Evolutionary conservation across 2,797 vertebrate genomes (phyloP).

Genomic region (Liasis olivaceus): DNA sequence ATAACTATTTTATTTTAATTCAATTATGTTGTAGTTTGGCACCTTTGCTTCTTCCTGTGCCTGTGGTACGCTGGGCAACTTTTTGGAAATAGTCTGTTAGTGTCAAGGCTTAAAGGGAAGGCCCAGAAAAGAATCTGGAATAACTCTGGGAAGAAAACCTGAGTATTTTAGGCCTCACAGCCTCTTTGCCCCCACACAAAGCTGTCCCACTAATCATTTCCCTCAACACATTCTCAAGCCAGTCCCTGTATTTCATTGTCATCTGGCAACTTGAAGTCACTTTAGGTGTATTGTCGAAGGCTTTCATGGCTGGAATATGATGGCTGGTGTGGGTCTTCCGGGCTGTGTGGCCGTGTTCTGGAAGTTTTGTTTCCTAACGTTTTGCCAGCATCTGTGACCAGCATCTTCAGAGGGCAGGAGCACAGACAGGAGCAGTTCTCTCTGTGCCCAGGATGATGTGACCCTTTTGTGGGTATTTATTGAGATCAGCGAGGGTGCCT

Average conservation of each 20-base stretch:
- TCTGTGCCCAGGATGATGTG: too few relatives aligned
- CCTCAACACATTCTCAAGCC: not conserved
- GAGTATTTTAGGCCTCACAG: not conserved
- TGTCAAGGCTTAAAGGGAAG: not conserved
- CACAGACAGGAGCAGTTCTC: too few relatives aligned
- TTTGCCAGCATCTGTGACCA: too few relatives aligned
- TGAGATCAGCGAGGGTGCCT: too few relatives aligned
- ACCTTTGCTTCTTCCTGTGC: not conserved
- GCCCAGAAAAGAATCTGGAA: not conserved
- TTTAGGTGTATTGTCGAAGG: not conserved
- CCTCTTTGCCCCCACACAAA: not conserved
- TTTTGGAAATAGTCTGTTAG: not conserved
- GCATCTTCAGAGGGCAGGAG: too few relatives aligned
- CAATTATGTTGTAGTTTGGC: not conserved
- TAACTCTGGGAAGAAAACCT: not conserved
- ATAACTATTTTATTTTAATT: not conserved
- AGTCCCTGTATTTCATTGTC: not conserved
- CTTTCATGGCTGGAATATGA: too few relatives aligned
- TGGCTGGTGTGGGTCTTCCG: too few relatives aligned
- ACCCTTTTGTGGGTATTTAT: too few relatives aligned
- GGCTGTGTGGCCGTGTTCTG: too few relatives aligned
- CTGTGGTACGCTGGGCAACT: not conserved
- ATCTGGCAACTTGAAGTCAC: not conserved
- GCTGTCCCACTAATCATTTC: not conserved
- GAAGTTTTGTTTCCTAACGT: too few relatives aligned